phyloP scores from a whole-genome alignment of 1,140 invertebrate genomes.

The Whitmania pigra region DNA sequence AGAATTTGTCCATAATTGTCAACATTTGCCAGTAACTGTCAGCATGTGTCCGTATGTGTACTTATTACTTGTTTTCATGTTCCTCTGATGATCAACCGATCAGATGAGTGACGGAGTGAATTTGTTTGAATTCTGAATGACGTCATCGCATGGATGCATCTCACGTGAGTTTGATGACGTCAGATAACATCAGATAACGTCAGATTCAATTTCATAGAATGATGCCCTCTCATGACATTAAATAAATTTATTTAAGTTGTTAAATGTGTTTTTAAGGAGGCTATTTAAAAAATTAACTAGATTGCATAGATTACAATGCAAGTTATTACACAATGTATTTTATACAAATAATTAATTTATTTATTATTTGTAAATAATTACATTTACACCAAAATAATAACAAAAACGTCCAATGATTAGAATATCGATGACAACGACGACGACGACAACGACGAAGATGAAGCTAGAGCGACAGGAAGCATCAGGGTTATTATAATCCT shows the following conservation, averaged over 20 bases:
- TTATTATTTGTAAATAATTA: no score
- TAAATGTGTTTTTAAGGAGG: not conserved
- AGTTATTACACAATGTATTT: no score
- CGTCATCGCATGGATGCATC: no score
- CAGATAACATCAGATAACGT: not conserved
- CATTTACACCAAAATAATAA: no score
- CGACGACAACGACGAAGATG: not conserved
- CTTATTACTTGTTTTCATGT: not conserved
- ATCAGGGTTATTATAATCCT: not conserved
- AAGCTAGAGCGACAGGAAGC: not conserved
- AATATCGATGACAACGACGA: conserved; percentile 12
- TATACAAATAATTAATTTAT: no score
- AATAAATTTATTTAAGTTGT: not conserved
- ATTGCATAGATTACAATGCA: not conserved
- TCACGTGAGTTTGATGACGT: not conserved
- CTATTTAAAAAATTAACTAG: not conserved
- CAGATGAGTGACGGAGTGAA: not conserved
- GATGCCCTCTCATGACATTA: not conserved
- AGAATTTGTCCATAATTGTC: no score
- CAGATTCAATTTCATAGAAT: conserved; percentile 1
- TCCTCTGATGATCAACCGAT: not conserved
- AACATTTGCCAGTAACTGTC: no score
- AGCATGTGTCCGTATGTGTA: not conserved
- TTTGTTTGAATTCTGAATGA: conserved; percentile 6
- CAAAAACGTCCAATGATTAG: no score